Base-by-base conservation (phyloP, 2,113 vertebrate species). In the Panthera tigris region DNA sequence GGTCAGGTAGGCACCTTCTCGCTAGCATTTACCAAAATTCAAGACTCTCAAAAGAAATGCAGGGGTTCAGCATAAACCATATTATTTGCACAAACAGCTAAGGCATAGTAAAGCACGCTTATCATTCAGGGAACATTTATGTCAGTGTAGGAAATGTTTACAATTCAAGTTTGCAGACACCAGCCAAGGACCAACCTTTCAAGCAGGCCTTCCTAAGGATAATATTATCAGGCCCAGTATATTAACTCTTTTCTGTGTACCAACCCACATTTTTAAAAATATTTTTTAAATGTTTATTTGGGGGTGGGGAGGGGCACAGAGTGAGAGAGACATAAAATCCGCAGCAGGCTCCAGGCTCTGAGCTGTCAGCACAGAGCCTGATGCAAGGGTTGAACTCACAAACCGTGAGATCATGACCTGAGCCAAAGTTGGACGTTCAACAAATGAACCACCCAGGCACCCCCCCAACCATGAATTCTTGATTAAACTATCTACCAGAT, bases 41-140 rank as follows among this genome's bases (percentile, higher is more conserved):
- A 71, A 89, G 57, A 45, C 19, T 57, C 31, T 11, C 48, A 19
- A 78, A 89, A 92, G 14, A 19, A 85, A 92, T 96, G 1, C 93
- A 95, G 81, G 33, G 92, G 73, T 74, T 97, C 45, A 78, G 3
- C 11, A 66, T 94, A 84, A 97, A 85, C 71, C 8, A 88, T 55
- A 83, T n/a, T 18, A n/a, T 78, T 89, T 96, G 57, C 50, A 85
- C 36, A 89, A 95, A 96, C 63, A 50, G 41, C 19, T 95, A 66
- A 82, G 88, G n/a, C 10, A 39, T 45, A 69, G 36, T 69, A 76
- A 97, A 94, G 4, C n/a, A 29, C n/a, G 80, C 41, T 63, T 97
- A 55, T 50, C 81, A 88, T 65, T 90, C 15, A 16, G 15, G 48
- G 50, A 71, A 85, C 0, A 3, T 91, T 95, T 96, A 71, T 78